These are phyloP conservation scores for Andrena bucephala DNA, from an alignment of 2,888 invertebrate genomes.

Conservation along the genomic window DNA sequence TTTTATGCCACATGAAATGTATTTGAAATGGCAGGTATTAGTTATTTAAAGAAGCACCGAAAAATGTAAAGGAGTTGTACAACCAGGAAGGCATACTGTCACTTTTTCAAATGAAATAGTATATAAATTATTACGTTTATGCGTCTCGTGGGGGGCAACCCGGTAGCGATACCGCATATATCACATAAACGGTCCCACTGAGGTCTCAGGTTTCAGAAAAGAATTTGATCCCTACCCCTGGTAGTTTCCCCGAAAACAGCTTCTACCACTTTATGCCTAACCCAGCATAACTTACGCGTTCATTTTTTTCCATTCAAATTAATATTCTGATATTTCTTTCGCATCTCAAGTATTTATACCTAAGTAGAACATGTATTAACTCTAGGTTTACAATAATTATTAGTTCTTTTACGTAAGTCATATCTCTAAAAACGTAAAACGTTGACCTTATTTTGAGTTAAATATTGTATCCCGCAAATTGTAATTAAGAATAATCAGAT, in stretches of 20 bases:
- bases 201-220: conserved; percentile 10
- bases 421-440: too few relatives aligned
- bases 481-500: too few relatives aligned
- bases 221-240: neutral
- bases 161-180: conserved; percentile 5
- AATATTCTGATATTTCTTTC: neutral
- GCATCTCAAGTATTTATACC: neutral
- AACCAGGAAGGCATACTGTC: neutral
- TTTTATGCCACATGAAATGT: too few relatives aligned
- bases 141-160: conserved; percentile 2
- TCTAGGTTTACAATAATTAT: too few relatives aligned
- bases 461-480: too few relatives aligned
- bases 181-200: conserved; percentile 13
- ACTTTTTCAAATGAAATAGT: neutral
- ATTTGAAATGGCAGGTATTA: too few relatives aligned
- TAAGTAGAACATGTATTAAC: neutral
- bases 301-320: neutral
- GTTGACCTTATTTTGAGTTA: too few relatives aligned
- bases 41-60: neutral
- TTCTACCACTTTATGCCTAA: neutral
- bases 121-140: conserved; percentile 7
- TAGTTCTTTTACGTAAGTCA: too few relatives aligned
- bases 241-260: neutral
- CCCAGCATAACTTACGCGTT: neutral
- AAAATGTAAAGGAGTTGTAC: neutral